Base-by-base conservation (phyloP, 1,140 invertebrate genomes). In the Drosophila paulistorum region DNA sequence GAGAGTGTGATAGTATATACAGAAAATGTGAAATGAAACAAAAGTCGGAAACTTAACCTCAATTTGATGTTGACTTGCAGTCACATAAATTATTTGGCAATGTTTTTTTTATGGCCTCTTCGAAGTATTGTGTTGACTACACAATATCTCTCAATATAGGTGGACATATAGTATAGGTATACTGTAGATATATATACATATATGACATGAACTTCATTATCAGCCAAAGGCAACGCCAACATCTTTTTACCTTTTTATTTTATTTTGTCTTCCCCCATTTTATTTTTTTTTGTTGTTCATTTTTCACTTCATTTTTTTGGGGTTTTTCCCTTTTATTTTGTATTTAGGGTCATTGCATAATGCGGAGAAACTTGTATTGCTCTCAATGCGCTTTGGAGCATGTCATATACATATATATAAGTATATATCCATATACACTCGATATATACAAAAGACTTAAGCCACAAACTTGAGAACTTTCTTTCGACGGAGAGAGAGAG, bases 201-300 rank as follows among this genome's bases (percentile, higher is more conserved):
- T 74, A 77, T 82, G 84, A 84, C 77, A 78, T 87, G 85, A 90
- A 84, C 85, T 89, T 90, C 85, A 89, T 89, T 89, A 89, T 89
- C 85, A 73, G 69, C 77, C 66, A 71, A 68, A 33, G 64, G 58
- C 71, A 81, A 76, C 81, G 77, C 74, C 65, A 87, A 78, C 84
- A 87, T 87, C 84, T 87, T 70, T 79, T 89, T 83, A 74, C 57
- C 68, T 65, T 66, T 87, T 86, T 37, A 48, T 48, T 48, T 48
- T 10, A 51, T 51, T 17, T 51, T 51, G 45, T 51, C 17, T 51
- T 51, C 45, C 83, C 72, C 77, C 79, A 39, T 39, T 39, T 39
- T 59, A 87, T 83, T 71, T 89, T 84, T 80, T 30, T 7, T 86
- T 86, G 83, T 87, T 79, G 76, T 87, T 86, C 81, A 71, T 85